These are phyloP conservation scores for Megathymus violae DNA, from an alignment of 1,140 invertebrate species.

Conservation along the genomic window DNA sequence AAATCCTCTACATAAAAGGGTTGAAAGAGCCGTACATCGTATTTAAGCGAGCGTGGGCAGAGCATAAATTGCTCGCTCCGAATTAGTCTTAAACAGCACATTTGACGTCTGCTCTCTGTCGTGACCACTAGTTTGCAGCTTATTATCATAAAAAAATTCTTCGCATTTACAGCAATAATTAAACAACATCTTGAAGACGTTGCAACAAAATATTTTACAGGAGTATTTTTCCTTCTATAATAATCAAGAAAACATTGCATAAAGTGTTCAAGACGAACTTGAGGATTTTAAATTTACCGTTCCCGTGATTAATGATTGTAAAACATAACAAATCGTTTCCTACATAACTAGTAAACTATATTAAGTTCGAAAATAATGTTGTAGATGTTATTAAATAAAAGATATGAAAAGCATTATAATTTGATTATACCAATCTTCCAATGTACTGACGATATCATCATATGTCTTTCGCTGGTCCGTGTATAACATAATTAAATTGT, in stretches of 20 bases:
- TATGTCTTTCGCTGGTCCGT: conserved; percentile 15
- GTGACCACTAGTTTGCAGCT: conserved; percentile 20
- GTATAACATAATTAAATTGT: conserved; percentile 30
- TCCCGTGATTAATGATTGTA: too few species aligned
- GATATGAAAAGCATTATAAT: background rate
- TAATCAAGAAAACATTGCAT: too few species aligned
- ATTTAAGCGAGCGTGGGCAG: conserved; percentile 69
- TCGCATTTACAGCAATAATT: too few species aligned
- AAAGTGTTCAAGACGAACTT: too few species aligned
- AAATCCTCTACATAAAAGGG: conserved; percentile 76
- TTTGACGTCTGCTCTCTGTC: conserved; percentile 45
- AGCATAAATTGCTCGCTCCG: conserved; percentile 66
- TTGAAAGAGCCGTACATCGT: conserved; percentile 66
- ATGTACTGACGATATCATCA: conserved; percentile 15
- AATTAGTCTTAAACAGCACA: conserved; percentile 73
- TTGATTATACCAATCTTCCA: conserved; percentile 18
- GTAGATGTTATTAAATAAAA: conserved; percentile 3
- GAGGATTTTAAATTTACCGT: too few species aligned
- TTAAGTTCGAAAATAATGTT: background rate
- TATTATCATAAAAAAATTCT: too few species aligned
- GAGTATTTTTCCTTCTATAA: too few species aligned
- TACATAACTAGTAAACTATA: background rate
- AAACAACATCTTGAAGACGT: too few species aligned
- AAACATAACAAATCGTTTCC: background rate
- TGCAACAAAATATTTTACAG: too few species aligned